phyloP scores from a whole-genome alignment of 1,140 invertebrate genomes.

The Drosophila hydei region DNA sequence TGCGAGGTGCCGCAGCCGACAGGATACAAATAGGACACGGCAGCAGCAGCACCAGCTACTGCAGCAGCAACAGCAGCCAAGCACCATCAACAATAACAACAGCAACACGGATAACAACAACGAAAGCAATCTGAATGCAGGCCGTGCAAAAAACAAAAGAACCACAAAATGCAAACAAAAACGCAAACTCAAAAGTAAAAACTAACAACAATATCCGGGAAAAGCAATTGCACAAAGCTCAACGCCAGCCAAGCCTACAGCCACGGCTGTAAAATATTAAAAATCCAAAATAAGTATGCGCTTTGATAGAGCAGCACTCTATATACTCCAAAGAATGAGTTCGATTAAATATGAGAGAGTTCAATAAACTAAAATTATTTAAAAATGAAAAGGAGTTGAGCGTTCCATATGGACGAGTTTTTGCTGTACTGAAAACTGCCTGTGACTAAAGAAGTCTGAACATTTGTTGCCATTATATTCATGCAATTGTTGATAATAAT shows the following conservation, averaged over 20 bases:
- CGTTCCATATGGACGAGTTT: too few species aligned
- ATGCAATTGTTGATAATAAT: too few species aligned
- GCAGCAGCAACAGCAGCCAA: conserved; percentile 39
- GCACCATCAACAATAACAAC: conserved; percentile 38
- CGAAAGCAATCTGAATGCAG: conserved; percentile 63
- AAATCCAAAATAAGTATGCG: conserved; percentile 21
- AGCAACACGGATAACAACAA: conserved; percentile 28
- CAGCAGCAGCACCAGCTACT: conserved; percentile 51
- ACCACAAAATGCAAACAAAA: conserved; percentile 65
- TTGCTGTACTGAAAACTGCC: too few species aligned
- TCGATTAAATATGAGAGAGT: conserved; percentile 6
- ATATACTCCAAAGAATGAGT: neutral
- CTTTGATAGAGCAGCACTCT: conserved; percentile 3
- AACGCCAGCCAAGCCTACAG: conserved; percentile 43
- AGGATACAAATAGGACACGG: conserved; percentile 80
- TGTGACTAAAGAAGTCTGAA: too few species aligned
- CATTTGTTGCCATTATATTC: too few species aligned
- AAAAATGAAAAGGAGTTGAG: too few species aligned
- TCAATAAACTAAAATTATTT: conserved; percentile 10
- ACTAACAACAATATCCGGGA: conserved; percentile 81
- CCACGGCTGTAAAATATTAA: conserved; percentile 33
- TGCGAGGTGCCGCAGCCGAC: conserved; percentile 57
- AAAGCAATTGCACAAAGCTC: conserved; percentile 78
- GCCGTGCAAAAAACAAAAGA: conserved; percentile 69
- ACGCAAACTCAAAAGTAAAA: conserved; percentile 68